A percentile compares a stretch with the other conserved stretches of the same genome.
phyloP scores from a whole-genome alignment of 2,888 invertebrate genomes.

The Chloroclystis v-ata region DNA sequence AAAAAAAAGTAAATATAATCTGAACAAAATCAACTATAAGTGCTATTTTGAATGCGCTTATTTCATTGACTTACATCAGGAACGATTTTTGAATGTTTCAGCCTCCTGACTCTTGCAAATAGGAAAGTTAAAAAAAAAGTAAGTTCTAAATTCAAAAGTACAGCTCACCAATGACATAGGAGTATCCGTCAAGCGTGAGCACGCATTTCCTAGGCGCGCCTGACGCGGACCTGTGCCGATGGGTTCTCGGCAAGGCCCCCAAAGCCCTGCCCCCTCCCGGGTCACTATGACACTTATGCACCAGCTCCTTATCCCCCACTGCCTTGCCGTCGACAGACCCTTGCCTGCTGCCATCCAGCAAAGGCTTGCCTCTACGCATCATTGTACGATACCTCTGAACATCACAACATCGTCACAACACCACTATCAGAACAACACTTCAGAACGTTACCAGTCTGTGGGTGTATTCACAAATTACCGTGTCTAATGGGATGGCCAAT shows the following conservation, averaged over 20 bases:
- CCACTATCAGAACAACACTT: conserved; percentile 29
- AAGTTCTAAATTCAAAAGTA: too few species aligned
- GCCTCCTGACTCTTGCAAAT: too few species aligned
- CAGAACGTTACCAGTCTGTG: conserved; percentile 10
- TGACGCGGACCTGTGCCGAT: conserved; percentile 68
- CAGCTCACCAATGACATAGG: conserved; percentile 92
- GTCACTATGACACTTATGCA: conserved; percentile 83
- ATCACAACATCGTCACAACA: conserved; percentile 11
- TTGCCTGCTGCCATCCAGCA: conserved; percentile 70
- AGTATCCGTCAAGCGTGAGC: conserved; percentile 90
- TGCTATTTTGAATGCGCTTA: too few species aligned
- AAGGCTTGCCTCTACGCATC: conserved; percentile 70
- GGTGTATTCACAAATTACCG: too few species aligned
- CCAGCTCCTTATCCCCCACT: conserved; percentile 78
- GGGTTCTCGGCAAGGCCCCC: conserved; percentile 57
- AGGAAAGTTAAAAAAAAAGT: too few species aligned
- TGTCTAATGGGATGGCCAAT: too few species aligned
- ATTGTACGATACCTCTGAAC: conserved; percentile 64
- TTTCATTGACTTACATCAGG: too few species aligned
- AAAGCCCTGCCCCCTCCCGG: conserved; percentile 77
- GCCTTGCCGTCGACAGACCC: conserved; percentile 69
- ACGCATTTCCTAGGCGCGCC: conserved; percentile 86
- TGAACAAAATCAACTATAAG: too few species aligned
- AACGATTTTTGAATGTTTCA: too few species aligned
- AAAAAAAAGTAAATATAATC: too few species aligned